Conservation (phyloP, 2,113 vertebrate genomes). For the Sus scrofa region DNA sequence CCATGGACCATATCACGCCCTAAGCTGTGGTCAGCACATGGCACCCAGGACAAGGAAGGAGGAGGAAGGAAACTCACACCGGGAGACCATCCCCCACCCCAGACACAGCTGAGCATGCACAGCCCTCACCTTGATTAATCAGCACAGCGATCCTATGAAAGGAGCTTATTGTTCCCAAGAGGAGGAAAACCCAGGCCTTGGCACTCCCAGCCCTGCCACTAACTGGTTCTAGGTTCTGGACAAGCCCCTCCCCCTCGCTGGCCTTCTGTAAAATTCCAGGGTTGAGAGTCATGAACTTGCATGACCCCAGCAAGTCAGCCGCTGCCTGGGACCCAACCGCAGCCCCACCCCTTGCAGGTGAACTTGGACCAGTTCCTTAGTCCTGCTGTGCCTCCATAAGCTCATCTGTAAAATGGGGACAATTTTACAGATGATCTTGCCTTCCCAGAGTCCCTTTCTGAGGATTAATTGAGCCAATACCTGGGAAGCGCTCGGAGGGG, state of each 20-base stretch:
- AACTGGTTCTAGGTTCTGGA: background rate
- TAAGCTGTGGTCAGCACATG: background rate
- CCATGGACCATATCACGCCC: background rate
- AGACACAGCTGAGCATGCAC: background rate
- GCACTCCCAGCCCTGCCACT: fast-evolving
- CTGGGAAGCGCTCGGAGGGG: fast-evolving
- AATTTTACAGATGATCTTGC: fast-evolving
- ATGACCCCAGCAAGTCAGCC: background rate
- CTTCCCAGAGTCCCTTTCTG: background rate
- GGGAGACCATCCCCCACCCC: fast-evolving
- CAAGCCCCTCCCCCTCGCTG: fast-evolving
- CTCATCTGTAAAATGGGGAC: background rate
- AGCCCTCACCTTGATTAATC: background rate
- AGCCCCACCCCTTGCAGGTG: fast-evolving
- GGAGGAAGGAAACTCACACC: too few species aligned
- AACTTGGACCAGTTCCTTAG: background rate
- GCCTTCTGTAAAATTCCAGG: background rate
- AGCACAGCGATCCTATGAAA: background rate
- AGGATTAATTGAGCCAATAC: background rate
- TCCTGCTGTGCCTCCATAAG: background rate
- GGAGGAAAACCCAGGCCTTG: background rate
- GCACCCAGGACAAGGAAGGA: background rate
- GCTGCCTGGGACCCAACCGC: background rate
- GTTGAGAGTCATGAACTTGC: background rate
- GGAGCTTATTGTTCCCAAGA: too few species aligned